These are phyloP conservation scores for Chydorus sphaericus DNA, from an alignment of 2,888 invertebrate species.

Conservation along the genomic window DNA sequence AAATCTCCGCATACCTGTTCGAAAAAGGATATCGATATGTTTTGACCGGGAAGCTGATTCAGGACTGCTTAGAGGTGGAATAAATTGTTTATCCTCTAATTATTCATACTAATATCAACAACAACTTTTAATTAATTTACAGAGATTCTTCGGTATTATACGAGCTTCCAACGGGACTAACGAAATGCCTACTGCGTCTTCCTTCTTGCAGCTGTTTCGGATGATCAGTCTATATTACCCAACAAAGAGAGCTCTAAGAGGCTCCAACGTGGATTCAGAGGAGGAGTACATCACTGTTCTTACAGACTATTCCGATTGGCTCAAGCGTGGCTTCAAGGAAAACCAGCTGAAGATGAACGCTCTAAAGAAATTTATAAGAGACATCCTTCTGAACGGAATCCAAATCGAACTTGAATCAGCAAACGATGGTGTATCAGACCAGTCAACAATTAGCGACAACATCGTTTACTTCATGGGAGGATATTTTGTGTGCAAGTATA, in stretches of 20 bases:
- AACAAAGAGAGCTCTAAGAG: neutral
- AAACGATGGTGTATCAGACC: neutral
- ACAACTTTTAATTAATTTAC: neutral
- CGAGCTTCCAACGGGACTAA: neutral
- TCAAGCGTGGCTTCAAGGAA: neutral
- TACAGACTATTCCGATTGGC: neutral
- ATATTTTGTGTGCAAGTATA: neutral
- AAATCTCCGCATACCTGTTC: neutral
- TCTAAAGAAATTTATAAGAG: neutral
- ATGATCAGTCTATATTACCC: neutral
- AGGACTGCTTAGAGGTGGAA: constrained; percentile 1
- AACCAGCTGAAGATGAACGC: neutral
- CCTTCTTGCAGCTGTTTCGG: neutral
- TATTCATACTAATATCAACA: neutral
- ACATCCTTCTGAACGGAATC: neutral
- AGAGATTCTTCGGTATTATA: neutral
- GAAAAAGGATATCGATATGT: neutral
- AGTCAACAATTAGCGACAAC: neutral
- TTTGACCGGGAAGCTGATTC: neutral
- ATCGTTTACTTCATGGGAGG: neutral
- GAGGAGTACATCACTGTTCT: neutral
- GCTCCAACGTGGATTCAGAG: neutral
- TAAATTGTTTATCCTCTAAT: neutral
- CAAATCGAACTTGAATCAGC: neutral
- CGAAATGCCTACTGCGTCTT: neutral